phyloP scores from a whole-genome alignment of 2,113 vertebrate species.

The Ammospiza nelsoni region DNA sequence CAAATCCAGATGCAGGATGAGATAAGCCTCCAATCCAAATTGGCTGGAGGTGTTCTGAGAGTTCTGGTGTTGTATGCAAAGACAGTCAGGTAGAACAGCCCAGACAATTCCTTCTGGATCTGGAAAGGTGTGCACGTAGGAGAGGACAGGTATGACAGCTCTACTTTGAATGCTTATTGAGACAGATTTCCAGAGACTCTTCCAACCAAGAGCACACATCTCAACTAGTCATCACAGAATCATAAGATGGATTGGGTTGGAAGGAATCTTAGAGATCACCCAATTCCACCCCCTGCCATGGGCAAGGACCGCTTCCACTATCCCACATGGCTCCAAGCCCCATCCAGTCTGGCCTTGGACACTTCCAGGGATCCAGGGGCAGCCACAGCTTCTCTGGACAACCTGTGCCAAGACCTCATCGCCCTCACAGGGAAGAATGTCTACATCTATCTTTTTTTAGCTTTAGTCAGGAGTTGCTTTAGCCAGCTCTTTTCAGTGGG shows the following conservation, averaged over 20 bases:
- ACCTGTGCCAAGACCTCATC: not conserved
- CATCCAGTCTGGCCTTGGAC: fast-evolving
- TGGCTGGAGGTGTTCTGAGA: fast-evolving
- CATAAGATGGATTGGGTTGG: not conserved
- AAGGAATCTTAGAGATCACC: not conserved
- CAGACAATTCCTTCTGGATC: not conserved
- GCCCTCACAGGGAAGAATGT: not conserved
- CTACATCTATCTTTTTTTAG: not conserved
- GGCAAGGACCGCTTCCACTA: not conserved
- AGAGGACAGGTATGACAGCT: not conserved
- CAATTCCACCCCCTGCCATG: fast-evolving
- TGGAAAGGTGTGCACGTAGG: not conserved
- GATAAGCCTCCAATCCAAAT: not conserved
- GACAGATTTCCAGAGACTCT: not conserved
- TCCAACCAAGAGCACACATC: not conserved
- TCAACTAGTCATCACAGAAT: not conserved
- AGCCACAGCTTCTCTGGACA: not conserved
- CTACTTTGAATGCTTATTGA: not conserved
- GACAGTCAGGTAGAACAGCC: not conserved
- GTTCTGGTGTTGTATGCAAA: not conserved
- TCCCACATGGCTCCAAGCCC: not conserved
- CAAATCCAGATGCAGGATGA: not conserved
- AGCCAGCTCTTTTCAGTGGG: not conserved
- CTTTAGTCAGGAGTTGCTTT: not conserved
- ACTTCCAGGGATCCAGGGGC: fast-evolving